Conservation (phyloP, 2,113 vertebrate species). For the Diadophis punctatus region DNA sequence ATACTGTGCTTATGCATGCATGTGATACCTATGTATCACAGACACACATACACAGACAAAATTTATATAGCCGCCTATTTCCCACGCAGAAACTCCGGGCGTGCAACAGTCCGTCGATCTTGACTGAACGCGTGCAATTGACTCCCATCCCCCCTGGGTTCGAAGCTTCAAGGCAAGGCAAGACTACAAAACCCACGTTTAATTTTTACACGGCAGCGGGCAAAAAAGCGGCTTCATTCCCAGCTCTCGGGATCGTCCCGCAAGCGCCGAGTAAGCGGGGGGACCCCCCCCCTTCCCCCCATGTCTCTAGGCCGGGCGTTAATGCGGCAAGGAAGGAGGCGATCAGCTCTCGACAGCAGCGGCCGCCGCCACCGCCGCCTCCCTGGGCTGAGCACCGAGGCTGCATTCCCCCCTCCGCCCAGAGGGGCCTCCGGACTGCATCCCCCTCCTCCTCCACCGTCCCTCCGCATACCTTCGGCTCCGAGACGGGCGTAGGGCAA, state of each 20-base stretch:
- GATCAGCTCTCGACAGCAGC: not conserved
- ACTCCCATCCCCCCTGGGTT: not conserved
- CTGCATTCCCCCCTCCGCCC: not conserved
- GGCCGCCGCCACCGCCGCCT: not conserved
- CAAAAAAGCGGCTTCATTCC: not conserved
- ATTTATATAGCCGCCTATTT: not conserved
- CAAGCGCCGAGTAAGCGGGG: not conserved
- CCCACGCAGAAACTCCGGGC: not conserved
- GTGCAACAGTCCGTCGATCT: not conserved
- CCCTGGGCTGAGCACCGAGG: not conserved
- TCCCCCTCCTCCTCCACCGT: not conserved
- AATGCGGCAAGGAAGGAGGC: not conserved
- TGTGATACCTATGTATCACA: not conserved
- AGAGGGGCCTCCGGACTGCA: not conserved
- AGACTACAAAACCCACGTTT: not conserved
- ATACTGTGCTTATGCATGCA: not conserved
- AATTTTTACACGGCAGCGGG: not conserved
- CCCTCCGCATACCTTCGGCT: not conserved
- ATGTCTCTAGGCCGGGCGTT: not conserved
- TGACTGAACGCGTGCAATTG: not conserved
- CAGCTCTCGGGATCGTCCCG: not conserved
- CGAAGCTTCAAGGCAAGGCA: not conserved
- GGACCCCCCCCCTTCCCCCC: not conserved
- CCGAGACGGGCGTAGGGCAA: not conserved
- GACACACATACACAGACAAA: not conserved